These are phyloP conservation scores for Lithobates pipiens DNA, from an alignment of 2,797 vertebrate genomes.

Conservation along the genomic window DNA sequence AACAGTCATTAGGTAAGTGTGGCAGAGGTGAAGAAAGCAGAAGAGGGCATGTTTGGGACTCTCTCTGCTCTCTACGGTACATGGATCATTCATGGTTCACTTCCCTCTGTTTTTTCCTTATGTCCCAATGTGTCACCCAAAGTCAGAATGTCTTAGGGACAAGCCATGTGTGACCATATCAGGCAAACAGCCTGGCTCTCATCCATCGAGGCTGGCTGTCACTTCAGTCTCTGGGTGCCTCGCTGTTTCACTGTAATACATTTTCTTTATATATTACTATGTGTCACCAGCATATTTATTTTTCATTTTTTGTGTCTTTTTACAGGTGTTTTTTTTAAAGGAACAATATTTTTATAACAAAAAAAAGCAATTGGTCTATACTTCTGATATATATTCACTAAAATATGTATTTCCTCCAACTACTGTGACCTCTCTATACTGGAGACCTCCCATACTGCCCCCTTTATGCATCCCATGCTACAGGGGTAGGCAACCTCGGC, in stretches of 20 bases:
- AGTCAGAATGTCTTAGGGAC: constrained; percentile 55
- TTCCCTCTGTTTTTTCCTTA: constrained; percentile 41
- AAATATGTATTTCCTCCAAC: no score
- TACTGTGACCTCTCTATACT: no score
- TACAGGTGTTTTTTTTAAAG: no score
- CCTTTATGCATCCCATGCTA: no score
- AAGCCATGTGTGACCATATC: constrained; percentile 50
- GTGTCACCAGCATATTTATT: neutral
- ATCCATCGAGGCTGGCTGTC: constrained; percentile 42
- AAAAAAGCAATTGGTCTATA: no score
- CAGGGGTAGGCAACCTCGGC: no score
- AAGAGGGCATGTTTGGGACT: constrained; percentile 46
- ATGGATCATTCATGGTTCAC: constrained; percentile 55
- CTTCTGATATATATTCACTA: no score
- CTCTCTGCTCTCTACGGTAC: constrained; percentile 40
- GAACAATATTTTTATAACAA: no score
- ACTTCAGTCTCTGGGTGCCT: constrained; percentile 36
- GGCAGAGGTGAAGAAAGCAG: constrained; percentile 18
- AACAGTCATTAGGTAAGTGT: constrained; percentile 35
- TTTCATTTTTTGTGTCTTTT: neutral
- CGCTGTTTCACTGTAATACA: neutral
- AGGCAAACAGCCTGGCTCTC: constrained; percentile 34
- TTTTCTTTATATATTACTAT: constrained; percentile 1
- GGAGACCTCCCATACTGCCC: no score
- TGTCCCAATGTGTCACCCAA: constrained; percentile 52